Evolutionary conservation across 2,113 vertebrate genomes (phyloP).

Genomic region (Chamaea fasciata): DNA sequence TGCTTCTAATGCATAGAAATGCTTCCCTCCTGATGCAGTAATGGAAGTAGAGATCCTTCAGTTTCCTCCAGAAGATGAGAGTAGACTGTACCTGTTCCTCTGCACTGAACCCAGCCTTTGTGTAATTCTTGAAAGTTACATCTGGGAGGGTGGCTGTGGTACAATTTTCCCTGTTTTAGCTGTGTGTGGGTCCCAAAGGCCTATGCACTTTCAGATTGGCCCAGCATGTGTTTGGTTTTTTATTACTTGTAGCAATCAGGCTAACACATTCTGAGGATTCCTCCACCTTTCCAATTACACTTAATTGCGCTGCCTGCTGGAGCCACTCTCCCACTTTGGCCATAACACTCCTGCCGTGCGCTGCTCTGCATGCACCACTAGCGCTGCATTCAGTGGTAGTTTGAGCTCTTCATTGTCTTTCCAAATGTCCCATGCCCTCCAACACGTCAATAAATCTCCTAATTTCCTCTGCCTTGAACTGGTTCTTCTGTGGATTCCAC

Average conservation of each 20-base stretch:
- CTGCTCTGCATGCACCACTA: background rate
- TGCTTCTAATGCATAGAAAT: background rate
- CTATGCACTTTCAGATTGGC: background rate
- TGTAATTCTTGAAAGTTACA: background rate
- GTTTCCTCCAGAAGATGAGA: background rate
- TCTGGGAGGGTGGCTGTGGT: background rate
- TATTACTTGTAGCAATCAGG: slow-evolving; percentile 13
- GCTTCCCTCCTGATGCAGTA: background rate
- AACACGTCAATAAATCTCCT: background rate
- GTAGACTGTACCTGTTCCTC: background rate
- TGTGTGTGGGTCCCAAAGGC: background rate
- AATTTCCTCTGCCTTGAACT: background rate
- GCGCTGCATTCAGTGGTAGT: background rate
- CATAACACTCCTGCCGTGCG: background rate
- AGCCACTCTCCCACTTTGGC: slow-evolving; percentile 8
- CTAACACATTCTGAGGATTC: background rate
- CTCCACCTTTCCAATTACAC: slow-evolving; percentile 35
- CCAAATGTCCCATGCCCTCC: background rate
- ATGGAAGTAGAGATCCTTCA: background rate
- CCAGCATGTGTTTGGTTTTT: background rate
- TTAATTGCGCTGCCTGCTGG: background rate
- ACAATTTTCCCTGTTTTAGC: background rate
- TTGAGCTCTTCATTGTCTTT: background rate
- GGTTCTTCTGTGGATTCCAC: background rate
- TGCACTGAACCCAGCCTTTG: background rate